Base-by-base conservation (phyloP, 1,140 invertebrate species). In the Achatina immaculata region DNA sequence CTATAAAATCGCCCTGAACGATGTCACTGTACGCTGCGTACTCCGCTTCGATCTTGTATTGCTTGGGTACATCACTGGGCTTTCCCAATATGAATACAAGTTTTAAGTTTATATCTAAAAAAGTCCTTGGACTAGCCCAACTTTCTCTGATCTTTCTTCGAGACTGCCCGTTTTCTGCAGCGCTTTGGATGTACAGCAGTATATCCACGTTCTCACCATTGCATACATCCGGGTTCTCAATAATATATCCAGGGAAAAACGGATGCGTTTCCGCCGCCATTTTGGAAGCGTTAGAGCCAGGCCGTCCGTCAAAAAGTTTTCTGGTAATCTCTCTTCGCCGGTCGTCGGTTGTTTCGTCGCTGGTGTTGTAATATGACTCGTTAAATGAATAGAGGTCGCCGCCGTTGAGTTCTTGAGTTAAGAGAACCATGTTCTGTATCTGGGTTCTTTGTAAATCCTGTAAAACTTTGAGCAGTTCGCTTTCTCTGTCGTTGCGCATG, bases 61-160 rank as follows among this genome's bases (percentile, higher is more conserved):
- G 84, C 11, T 66, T 68, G 9, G 65, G 83, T 0, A 73, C 34
- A 68, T 92, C 87, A 0, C 90, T 82, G 0, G 94, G 92, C n/a
- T 91, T 90, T 7, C 95, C 95, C 28, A 96, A 78, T 21, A 96
- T 89, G 88, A 96, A 96, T 16, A 95, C 90, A 28, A 85, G 76
- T 68, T 84, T 83, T 1, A 86, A 75, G 16, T 43, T 80, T 1
- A 85, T 76, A 38, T 83, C 82, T 1, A 68, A n/a, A 34, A 88
- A 84, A 19, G 75, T 68, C 1, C 69, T 71, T 2, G 76, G 69
- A 40, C 82, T 86, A 2, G 86, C 88, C 90, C 90, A 91, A 14
- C 89, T 90, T 69, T 89, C 83, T 28, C 91, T 77, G 34, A 91
- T 82, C 4, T 82, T 58, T 16, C 75, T 66, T n/a, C 90, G 73